These are phyloP conservation scores for Phengaris alcon DNA, from an alignment of 2,888 invertebrate species.

Conservation along the genomic window DNA sequence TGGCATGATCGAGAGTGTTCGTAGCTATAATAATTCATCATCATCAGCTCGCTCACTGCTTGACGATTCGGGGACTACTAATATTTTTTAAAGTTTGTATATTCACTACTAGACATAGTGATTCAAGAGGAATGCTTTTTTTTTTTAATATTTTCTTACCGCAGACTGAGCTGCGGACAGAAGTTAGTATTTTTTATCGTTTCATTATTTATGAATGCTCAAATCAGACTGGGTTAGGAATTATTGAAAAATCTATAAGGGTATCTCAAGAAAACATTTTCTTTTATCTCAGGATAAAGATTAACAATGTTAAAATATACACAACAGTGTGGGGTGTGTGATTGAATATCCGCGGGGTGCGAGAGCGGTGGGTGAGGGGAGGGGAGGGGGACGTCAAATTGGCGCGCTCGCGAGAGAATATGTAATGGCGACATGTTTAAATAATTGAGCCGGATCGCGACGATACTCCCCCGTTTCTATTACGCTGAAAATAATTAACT, in stretches of 20 bases:
- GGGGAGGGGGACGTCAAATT: neutral
- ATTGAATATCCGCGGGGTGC: conserved; percentile 2
- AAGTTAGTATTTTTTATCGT: neutral
- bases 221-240: neutral
- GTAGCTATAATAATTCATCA: too few relatives aligned
- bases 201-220: neutral
- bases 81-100: too few relatives aligned
- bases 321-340: conserved; percentile 13
- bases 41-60: too few relatives aligned
- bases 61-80: too few relatives aligned
- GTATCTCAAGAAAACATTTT: neutral
- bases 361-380: neutral
- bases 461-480: conserved; percentile 3
- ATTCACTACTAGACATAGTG: too few relatives aligned
- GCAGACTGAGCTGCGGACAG: too few relatives aligned
- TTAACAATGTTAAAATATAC: conserved; percentile 13
- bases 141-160: too few relatives aligned
- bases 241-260: conserved; percentile 7
- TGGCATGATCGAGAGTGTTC: too few relatives aligned
- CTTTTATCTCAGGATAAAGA: conserved; percentile 10
- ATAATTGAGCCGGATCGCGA: conserved; percentile 15
- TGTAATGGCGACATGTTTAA: conserved; percentile 19
- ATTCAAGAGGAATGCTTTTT: too few relatives aligned
- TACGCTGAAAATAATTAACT: conserved; percentile 13
- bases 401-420: conserved; percentile 21